Evolutionary conservation across 2,797 vertebrate species (phyloP).

Genomic region (Leptodactylus fallax): DNA sequence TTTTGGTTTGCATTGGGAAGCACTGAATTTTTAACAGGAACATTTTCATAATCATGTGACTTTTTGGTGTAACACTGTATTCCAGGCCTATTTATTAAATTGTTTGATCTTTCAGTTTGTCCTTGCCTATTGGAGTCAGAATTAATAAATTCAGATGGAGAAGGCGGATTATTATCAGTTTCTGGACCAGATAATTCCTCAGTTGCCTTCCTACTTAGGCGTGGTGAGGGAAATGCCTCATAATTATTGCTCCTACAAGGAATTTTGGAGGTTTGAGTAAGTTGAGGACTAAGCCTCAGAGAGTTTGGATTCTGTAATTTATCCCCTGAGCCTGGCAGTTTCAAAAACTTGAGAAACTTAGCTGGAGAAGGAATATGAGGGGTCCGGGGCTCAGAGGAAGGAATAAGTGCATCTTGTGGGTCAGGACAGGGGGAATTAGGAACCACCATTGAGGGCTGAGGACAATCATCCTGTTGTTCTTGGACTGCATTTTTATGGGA

Average conservation of each 20-base stretch:
- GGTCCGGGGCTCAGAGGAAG: slow-evolving; percentile 73
- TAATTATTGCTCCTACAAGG: slow-evolving; percentile 91
- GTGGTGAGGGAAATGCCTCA: slow-evolving; percentile 88
- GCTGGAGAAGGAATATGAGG: slow-evolving; percentile 84
- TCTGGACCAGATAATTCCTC: slow-evolving; percentile 56
- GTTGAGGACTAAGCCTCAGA: slow-evolving; percentile 89
- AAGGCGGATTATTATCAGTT: slow-evolving; percentile 71
- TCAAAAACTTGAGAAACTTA: slow-evolving; percentile 89
- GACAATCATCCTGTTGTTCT: slow-evolving; percentile 41
- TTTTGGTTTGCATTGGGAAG: slow-evolving; percentile 64
- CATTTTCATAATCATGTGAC: slow-evolving; percentile 85
- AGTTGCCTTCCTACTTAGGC: slow-evolving; percentile 79
- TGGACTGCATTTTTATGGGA: slow-evolving; percentile 28
- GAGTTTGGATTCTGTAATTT: slow-evolving; percentile 76
- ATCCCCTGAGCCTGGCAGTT: slow-evolving; percentile 85
- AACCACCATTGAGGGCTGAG: slow-evolving; percentile 10
- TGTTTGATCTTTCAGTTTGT: slow-evolving; percentile 64
- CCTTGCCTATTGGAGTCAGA: slow-evolving; percentile 73
- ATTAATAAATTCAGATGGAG: slow-evolving; percentile 77
- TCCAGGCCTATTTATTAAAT: slow-evolving; percentile 60
- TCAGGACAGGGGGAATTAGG: slow-evolving; percentile 51
- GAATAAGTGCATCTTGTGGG: slow-evolving; percentile 56
- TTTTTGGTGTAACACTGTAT: slow-evolving; percentile 73
- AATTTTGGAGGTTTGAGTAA: slow-evolving; percentile 89
- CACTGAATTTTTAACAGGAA: slow-evolving; percentile 73